Percentiles rank a stretch among this genome's conserved stretches.
Evolutionary conservation across 2,888 invertebrate genomes (phyloP).

Genomic region (Stenurella melanura): DNA sequence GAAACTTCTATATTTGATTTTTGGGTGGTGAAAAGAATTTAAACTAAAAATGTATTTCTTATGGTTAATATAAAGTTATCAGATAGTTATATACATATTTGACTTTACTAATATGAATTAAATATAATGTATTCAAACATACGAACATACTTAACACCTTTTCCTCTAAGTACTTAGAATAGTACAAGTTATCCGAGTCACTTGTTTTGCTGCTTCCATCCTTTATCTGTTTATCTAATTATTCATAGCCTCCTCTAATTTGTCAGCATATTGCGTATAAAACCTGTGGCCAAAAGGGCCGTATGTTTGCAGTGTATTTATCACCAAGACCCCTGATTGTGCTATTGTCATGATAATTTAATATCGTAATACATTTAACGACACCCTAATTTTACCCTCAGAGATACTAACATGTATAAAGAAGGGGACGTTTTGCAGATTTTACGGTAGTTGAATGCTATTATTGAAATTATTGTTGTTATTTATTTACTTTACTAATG

Average conservation of each 20-base stretch:
- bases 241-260: conserved; percentile 70
- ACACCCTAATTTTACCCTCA: conserved; percentile 72
- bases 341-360: conserved; percentile 75
- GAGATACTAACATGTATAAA: conserved; percentile 54
- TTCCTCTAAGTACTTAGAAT: neutral
- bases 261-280: conserved; percentile 73
- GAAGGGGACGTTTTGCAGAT: conserved; percentile 47
- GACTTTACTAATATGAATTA: neutral
- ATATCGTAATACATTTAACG: conserved; percentile 75
- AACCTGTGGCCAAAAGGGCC: conserved; percentile 74
- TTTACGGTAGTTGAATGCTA: conserved; percentile 46
- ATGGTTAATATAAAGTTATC: too few relatives aligned
- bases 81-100: too few relatives aligned
- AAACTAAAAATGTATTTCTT: too few relatives aligned
- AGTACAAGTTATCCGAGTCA: conserved; percentile 15
- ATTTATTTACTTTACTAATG: conserved; percentile 34
- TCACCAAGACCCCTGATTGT: conserved; percentile 72
- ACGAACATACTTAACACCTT: neutral
- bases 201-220: conserved; percentile 32
- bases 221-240: conserved; percentile 67
- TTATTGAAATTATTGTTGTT: conserved; percentile 34
- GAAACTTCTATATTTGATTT: too few relatives aligned
- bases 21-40: too few relatives aligned
- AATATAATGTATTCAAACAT: neutral
- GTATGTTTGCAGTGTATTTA: conserved; percentile 74